Evolutionary conservation across 2,797 vertebrate species (phyloP), one percentile per base, ranked within the genome.

Genomic region (Holocentrus rufus): DNA sequence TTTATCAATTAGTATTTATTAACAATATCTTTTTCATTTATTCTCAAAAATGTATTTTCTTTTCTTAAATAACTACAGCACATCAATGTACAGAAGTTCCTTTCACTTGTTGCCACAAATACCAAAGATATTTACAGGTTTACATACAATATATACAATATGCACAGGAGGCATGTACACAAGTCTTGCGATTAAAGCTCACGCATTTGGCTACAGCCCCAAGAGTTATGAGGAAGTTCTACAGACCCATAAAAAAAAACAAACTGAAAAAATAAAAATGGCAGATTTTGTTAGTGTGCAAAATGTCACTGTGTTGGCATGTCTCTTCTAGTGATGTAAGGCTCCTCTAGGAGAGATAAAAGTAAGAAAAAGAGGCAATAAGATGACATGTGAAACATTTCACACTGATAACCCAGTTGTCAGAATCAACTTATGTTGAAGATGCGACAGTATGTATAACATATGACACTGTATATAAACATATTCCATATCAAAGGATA

Each of bases 1-100:
- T 55, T 57, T 79, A 79, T 71, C 69, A 80, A 72, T 91, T 82
- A 85, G 75, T 79, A 81, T 94, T 95, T 93, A 93, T 93, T 93
- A 91, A 83, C 73, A 71, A 71, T 22, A 36, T 77, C 5, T 73
- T 72, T 74, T 61, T 34, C 20, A 66, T 27, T 54, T 34, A 72
- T 72, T 74, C 76, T 52, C 71, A 60, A 27, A 36, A 65, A 44
- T 27, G 57, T 54, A 47, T 73, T 72, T 52, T 27, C 20, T 22
- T 69, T 69, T 23, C 59, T 92, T 92, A 93, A 93, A 92, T 93
- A 91, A 85, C 83, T 88, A 89, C 74, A 88, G 44, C 68, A 89
- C 75, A 70, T 23, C 67, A 86, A 83, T 82, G 74, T 79, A 85
- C 77, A 88, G 13, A 22, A 14, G 57, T 76, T 70, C 49, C 59